These are phyloP conservation scores for Tachysurus vachellii DNA, from an alignment of 2,113 vertebrate species.

Conservation along the genomic window DNA sequence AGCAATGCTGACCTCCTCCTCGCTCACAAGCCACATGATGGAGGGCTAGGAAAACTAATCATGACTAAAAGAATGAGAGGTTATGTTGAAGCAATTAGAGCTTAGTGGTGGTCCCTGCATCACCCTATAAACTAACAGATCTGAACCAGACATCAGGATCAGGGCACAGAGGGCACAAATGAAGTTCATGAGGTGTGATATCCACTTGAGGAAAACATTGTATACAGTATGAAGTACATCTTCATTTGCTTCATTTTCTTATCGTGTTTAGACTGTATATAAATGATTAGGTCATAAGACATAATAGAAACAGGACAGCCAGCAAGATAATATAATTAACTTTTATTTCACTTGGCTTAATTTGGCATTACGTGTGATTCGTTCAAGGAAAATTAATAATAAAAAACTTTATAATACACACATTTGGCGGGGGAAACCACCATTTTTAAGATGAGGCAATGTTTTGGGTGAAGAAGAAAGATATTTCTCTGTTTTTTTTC, in stretches of 20 bases:
- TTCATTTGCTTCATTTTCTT: neutral
- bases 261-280: neutral
- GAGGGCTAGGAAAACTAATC: conserved; percentile 51
- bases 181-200: conserved; percentile 3
- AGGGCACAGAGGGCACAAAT: conserved; percentile 34
- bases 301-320: neutral
- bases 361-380: neutral
- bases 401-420: conserved; percentile 42
- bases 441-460: neutral
- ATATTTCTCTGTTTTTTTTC: neutral
- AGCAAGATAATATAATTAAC: neutral
- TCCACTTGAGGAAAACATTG: neutral
- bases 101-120: conserved; percentile 48
- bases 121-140: conserved; percentile 53
- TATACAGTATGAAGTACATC: neutral
- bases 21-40: conserved; percentile 48
- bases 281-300: neutral
- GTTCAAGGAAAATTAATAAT: conserved; percentile 31
- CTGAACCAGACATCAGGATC: conserved; percentile 43
- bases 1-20: neutral
- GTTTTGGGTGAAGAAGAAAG: neutral
- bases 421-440: conserved; percentile 27
- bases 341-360: neutral
- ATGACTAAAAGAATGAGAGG: conserved; percentile 52
- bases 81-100: conserved; percentile 53